A percentile compares a stretch with the other conserved stretches of the same genome.
Conservation (phyloP, 2,888 invertebrate species). For the Ypsolopha scabrella region DNA sequence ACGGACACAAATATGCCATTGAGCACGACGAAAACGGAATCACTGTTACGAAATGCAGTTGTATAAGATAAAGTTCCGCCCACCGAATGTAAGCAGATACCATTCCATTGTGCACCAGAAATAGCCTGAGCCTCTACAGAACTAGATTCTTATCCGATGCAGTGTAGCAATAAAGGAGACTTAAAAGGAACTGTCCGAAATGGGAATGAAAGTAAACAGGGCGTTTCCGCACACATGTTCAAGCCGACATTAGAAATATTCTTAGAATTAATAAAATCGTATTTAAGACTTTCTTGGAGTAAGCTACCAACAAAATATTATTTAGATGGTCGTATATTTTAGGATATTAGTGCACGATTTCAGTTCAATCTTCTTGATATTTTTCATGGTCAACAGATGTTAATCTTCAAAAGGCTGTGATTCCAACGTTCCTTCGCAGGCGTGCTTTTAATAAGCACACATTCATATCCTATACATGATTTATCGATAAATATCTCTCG, state of each 20-base stretch:
- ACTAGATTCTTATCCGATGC: conserved; percentile 38
- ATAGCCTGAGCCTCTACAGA: conserved; percentile 46
- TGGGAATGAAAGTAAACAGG: conserved; percentile 50
- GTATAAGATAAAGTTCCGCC: conserved; percentile 18
- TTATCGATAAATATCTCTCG: conserved; percentile 34
- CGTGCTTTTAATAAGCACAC: conserved; percentile 37
- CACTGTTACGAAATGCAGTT: conserved; percentile 25
- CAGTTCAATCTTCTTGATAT: background rate
- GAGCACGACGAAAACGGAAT: conserved; percentile 21
- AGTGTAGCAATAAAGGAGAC: conserved; percentile 36
- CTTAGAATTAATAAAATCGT: background rate
- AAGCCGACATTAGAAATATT: background rate
- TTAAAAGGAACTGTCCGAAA: conserved; percentile 52
- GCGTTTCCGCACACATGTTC: conserved; percentile 50
- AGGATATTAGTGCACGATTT: conserved; percentile 7
- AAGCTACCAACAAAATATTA: background rate
- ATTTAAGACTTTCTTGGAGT: too few species aligned
- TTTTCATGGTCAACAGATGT: background rate
- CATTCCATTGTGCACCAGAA: conserved; percentile 37
- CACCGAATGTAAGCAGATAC: conserved; percentile 30
- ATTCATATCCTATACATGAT: conserved; percentile 31
- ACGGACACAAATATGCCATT: conserved; percentile 13
- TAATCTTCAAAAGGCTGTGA: background rate
- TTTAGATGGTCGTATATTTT: background rate
- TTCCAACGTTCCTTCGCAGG: conserved; percentile 2